Percentiles rank a stretch among this genome's conserved stretches.
These are phyloP conservation scores for Asarcornis scutulata DNA, from an alignment of 2,113 vertebrate genomes.

Conservation along the genomic window DNA sequence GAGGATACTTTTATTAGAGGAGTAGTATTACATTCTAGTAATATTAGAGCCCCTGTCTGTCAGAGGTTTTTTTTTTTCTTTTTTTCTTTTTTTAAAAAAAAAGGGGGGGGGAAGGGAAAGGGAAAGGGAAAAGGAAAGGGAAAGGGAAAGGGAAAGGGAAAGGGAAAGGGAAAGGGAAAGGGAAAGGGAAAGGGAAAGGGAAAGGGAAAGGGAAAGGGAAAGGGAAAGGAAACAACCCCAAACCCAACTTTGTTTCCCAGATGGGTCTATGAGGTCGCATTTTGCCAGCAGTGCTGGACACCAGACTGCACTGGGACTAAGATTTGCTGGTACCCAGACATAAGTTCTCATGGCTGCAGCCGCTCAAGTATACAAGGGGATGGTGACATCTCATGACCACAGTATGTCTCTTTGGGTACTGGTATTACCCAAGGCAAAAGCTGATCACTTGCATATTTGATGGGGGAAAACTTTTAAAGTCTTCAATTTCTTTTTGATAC, in stretches of 20 bases:
- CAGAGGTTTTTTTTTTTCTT: background rate
- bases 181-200: no score
- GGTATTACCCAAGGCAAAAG: background rate
- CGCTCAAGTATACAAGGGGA: background rate
- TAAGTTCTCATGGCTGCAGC: background rate
- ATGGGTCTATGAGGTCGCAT: background rate
- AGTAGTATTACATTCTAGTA: background rate
- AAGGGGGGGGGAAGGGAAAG: no score
- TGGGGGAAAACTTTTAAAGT: background rate
- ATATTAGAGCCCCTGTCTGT: background rate
- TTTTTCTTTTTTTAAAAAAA: no score
- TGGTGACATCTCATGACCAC: background rate
- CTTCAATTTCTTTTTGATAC: slow-evolving; percentile 33
- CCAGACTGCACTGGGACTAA: background rate
- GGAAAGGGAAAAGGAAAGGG: no score
- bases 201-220: no score
- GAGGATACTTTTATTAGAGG: background rate
- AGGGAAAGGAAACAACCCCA: background rate
- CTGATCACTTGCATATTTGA: slow-evolving; percentile 4
- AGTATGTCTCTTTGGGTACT: background rate
- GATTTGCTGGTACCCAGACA: background rate
- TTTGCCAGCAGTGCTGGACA: background rate
- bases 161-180: no score
- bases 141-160: no score
- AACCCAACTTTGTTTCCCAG: background rate